These are phyloP conservation scores for Alethe diademata DNA, from an alignment of 2,113 vertebrate species.

Conservation along the genomic window DNA sequence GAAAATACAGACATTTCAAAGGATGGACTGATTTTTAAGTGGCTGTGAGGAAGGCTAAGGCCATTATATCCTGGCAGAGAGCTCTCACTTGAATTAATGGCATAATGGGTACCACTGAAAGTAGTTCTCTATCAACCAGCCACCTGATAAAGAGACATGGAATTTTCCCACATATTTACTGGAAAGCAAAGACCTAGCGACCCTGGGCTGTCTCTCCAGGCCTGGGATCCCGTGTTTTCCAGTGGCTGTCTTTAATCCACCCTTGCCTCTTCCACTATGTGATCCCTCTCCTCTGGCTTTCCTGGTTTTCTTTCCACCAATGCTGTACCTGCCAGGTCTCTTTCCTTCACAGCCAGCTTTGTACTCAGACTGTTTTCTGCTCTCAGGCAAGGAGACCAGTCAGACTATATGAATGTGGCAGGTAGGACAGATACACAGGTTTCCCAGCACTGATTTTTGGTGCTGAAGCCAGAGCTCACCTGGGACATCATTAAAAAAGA, in stretches of 20 bases:
- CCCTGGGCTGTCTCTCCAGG: not conserved
- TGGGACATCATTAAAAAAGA: not conserved
- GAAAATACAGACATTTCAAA: not conserved
- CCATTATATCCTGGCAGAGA: not conserved
- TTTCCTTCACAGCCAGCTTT: not conserved
- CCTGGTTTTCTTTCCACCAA: not conserved
- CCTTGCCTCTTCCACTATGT: not conserved
- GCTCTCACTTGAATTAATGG: not conserved
- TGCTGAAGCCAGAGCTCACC: not conserved
- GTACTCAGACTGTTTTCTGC: rapidly evolving
- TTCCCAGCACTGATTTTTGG: not conserved
- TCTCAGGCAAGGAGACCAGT: rapidly evolving
- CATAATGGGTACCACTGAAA: not conserved
- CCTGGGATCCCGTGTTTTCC: not conserved
- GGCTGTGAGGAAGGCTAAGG: not conserved
- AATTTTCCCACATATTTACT: not conserved
- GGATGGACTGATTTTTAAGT: not conserved
- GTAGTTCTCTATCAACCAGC: not conserved
- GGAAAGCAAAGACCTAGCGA: not conserved
- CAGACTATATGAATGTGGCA: not conserved
- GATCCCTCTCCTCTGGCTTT: not conserved
- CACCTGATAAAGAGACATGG: not conserved
- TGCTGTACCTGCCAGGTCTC: not conserved
- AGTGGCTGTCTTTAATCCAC: not conserved
- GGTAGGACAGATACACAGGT: not conserved